Conservation (phyloP, 2,888 invertebrate species). For the Diplazon laetatorius region DNA sequence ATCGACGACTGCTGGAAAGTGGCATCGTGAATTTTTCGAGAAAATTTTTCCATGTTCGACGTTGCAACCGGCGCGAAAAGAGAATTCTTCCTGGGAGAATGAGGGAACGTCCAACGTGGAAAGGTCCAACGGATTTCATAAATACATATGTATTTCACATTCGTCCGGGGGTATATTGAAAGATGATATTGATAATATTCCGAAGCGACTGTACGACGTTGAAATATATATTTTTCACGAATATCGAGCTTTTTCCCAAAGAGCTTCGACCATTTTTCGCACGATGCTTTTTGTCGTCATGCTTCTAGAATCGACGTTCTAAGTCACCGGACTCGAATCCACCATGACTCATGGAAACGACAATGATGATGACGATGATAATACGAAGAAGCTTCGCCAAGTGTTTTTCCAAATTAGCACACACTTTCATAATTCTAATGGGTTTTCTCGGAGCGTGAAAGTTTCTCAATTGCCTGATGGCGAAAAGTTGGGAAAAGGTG, state of each 20-base stretch:
- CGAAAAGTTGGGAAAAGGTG: background rate
- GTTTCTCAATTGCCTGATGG: slow-evolving; percentile 57
- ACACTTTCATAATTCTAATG: slow-evolving; percentile 62
- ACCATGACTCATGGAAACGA: too few relatives aligned
- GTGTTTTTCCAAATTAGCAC: slow-evolving; percentile 54
- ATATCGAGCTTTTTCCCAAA: background rate
- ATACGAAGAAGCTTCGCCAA: slow-evolving; percentile 29
- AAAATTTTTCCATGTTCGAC: slow-evolving; percentile 56
- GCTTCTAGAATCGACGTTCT: slow-evolving; percentile 2
- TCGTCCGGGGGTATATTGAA: slow-evolving; percentile 39
- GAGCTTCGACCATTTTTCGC: background rate
- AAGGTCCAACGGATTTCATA: slow-evolving; percentile 52
- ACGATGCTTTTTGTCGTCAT: slow-evolving; percentile 2
- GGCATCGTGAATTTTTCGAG: slow-evolving; percentile 41
- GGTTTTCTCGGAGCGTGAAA: slow-evolving; percentile 58
- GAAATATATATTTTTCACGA: slow-evolving; percentile 4
- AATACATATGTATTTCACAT: slow-evolving; percentile 56
- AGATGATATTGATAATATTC: slow-evolving; percentile 52
- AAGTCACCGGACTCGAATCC: slow-evolving; percentile 20
- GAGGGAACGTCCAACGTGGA: slow-evolving; percentile 28
- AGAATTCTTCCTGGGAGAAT: slow-evolving; percentile 8
- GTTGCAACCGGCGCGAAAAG: slow-evolving; percentile 28
- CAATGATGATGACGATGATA: slow-evolving; percentile 47
- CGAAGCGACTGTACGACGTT: slow-evolving; percentile 7
- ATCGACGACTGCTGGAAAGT: slow-evolving; percentile 25